A percentile compares a stretch with the other conserved stretches of the same genome.
Evolutionary conservation across 2,113 vertebrate genomes (phyloP).

Genomic region (Ceyx margarethae): DNA sequence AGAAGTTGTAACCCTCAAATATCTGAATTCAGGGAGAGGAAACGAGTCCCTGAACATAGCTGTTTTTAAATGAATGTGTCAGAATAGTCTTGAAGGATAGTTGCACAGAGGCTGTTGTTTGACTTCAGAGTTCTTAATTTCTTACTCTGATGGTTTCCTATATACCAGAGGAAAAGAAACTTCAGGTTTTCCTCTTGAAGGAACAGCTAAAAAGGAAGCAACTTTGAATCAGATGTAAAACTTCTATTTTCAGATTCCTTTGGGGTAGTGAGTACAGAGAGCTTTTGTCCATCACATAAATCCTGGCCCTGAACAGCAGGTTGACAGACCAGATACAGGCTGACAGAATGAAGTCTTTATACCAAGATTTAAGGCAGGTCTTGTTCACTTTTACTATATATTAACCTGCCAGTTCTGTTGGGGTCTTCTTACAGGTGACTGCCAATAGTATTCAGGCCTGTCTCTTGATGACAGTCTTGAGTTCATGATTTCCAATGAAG

Average conservation of each 20-base stretch:
- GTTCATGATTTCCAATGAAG: background rate
- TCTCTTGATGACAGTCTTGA: fast-evolving
- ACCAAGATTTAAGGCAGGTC: background rate
- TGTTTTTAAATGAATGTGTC: background rate
- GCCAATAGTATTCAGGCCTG: background rate
- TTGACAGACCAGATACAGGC: background rate
- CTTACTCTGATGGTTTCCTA: background rate
- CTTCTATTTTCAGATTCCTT: background rate
- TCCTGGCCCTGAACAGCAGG: background rate
- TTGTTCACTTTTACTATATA: background rate
- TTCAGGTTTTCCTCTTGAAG: background rate
- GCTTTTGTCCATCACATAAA: fast-evolving
- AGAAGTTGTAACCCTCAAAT: background rate
- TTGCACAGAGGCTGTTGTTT: background rate
- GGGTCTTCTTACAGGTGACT: background rate
- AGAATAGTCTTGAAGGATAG: background rate
- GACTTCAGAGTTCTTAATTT: background rate
- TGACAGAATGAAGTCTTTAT: background rate
- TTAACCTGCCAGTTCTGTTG: background rate
- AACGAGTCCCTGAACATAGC: background rate
- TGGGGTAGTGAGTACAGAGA: background rate
- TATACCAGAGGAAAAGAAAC: background rate
- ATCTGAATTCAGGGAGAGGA: background rate
- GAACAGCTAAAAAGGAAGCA: background rate
- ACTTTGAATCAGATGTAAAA: background rate